These are phyloP conservation scores for Diabrotica balteata DNA, from an alignment of 2,888 invertebrate species.

Conservation along the genomic window DNA sequence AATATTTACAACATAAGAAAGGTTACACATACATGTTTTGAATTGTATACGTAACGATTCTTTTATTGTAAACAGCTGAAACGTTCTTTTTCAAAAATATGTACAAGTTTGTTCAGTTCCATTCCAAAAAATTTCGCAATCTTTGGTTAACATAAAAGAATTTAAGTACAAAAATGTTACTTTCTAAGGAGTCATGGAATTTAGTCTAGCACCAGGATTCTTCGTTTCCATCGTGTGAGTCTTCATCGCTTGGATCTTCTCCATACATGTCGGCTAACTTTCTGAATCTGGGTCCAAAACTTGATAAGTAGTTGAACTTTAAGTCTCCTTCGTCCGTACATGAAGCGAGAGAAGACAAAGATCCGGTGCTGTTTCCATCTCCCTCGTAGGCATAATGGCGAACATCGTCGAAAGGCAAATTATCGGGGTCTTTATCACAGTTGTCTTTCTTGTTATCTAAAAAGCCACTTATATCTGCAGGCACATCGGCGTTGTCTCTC, in stretches of 20 bases:
- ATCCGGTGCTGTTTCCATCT: conserved; percentile 89
- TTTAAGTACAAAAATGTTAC: conserved; percentile 10
- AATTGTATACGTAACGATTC: too few species aligned
- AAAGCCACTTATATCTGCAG: conserved; percentile 88
- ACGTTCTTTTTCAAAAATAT: conserved; percentile 25
- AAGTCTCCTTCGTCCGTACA: conserved; percentile 72
- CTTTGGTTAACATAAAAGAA: conserved; percentile 51
- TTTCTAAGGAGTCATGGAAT: conserved; percentile 26
- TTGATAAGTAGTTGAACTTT: conserved; percentile 92
- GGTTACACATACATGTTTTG: too few species aligned
- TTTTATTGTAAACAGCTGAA: too few species aligned
- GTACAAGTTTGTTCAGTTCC: conserved; percentile 42
- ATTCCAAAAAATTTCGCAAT: conserved; percentile 48
- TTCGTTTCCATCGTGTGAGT: conserved; percentile 77
- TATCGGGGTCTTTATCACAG: conserved; percentile 90
- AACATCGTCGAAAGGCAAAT: conserved; percentile 93
- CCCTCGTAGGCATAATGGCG: conserved; percentile 98
- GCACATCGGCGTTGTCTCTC: conserved; percentile 66
- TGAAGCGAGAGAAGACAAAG: conserved; percentile 90
- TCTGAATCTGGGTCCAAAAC: conserved; percentile 95
- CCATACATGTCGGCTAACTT: conserved; percentile 94
- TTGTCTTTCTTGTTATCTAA: conserved; percentile 88
- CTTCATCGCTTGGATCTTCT: conserved; percentile 84
- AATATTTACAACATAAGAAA: too few species aligned
- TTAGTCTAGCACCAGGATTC: conserved; percentile 79